A percentile compares a stretch with the other conserved stretches of the same genome.
Conservation (phyloP, 2,113 vertebrate species). For the Dicaeum eximium region DNA sequence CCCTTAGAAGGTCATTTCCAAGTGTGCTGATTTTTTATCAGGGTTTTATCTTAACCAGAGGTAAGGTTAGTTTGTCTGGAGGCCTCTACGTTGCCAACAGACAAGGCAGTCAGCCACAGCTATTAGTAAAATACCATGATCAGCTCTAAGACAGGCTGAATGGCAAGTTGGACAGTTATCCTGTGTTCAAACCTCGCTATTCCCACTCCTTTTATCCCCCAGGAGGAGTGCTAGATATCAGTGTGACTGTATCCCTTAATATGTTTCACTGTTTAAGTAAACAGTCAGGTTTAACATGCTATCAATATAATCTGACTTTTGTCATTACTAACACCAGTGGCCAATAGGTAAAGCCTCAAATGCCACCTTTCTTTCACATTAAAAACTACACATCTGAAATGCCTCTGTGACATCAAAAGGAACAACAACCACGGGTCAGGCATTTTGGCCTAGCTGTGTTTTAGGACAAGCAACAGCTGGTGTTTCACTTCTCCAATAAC, state of each 20-base stretch:
- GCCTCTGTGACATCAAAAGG: background rate
- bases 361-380: background rate
- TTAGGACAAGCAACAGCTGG: background rate
- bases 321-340: background rate
- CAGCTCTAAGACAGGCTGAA: background rate
- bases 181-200: background rate
- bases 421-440: background rate
- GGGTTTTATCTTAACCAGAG: slow-evolving; percentile 4
- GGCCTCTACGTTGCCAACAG: background rate
- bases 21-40: background rate
- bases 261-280: background rate
- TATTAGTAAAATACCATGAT: background rate
- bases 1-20: background rate
- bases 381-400: background rate
- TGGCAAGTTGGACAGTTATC: background rate
- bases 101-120: background rate
- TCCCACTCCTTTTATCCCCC: background rate
- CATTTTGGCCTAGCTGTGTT: background rate
- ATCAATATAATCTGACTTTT: background rate
- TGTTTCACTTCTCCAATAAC: background rate
- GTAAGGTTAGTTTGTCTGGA: background rate
- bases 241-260: background rate
- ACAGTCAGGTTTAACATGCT: background rate
- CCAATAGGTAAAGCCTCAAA: background rate
- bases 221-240: background rate